Base-by-base conservation (phyloP, 2,888 invertebrate species). In the Actias luna region DNA sequence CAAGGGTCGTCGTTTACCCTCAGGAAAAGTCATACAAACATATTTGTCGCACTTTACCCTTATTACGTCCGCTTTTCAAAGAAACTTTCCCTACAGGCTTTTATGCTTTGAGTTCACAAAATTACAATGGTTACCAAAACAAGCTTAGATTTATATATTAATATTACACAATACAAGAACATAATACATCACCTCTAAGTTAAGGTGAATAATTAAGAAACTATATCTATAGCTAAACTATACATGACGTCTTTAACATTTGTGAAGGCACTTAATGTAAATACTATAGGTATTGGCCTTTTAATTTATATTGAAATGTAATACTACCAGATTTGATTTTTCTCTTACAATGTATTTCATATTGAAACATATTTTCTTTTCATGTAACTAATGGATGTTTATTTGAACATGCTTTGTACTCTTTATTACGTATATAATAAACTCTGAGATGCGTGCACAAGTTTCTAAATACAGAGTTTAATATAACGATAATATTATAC, bases 1-100 rank as follows among this genome's bases (percentile, higher is more conserved):
- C 25, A 58, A 58, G 61, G 61, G 61, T 58, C 42, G 10, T 62
- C 42, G 25, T 52, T 10, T 58, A 31, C 58, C 61, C 61, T 42
- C 25, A 18, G 58, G 61, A 31, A 39, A 62, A 62, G 42, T 62
- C 36, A 39, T 55, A 61, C 36, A 39, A 35, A 61, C 61, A 61
- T 25, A 61, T 61, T 61, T 61, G 61, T 58, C 61, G 58, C 61
- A 25, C 31, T 62, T 55, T 61, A 55, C 61, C 61, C 61, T 36
- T 58, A 31, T 58, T 61, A 62, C 39, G 31, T 27, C 57, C 57
- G 39, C 61, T 57, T 62, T 58, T 57, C 39, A 27, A 58, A 58
- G 61, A 62, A 58, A 62, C 31, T 58, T 61, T 61, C 46, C 55
- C 61, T 22, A 22, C 18, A 12, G 42, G 61, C 31, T 25, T 58